A percentile compares a stretch with the other conserved stretches of the same genome.
phyloP scores from a whole-genome alignment of 92 coral and sea anemone species.

The Diadumene lineata region DNA sequence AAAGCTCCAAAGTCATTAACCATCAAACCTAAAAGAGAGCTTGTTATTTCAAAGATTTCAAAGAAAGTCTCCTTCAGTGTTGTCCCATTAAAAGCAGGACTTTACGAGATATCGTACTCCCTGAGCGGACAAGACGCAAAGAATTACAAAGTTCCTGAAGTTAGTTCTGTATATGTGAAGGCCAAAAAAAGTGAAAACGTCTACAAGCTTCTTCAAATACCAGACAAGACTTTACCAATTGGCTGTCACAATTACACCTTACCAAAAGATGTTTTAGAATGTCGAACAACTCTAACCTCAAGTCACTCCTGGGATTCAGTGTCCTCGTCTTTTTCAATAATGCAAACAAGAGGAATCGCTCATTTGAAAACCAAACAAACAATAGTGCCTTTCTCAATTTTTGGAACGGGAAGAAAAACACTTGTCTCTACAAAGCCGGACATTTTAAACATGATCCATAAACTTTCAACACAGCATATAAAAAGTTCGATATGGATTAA shows the following conservation, averaged over 20 bases:
- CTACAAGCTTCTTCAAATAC: constrained; percentile 29
- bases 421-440: constrained; percentile 2
- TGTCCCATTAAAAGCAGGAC: constrained; percentile 35
- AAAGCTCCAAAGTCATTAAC: constrained; percentile 30
- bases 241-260: constrained; percentile 42
- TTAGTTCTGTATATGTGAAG: constrained; percentile 32
- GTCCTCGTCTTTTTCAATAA: background rate
- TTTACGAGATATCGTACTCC: constrained; percentile 40
- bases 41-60: constrained; percentile 32
- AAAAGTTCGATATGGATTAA: constrained; percentile 6
- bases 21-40: constrained; percentile 24
- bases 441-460: constrained; percentile 11
- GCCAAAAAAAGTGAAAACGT: constrained; percentile 26
- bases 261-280: background rate
- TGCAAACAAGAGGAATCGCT: constrained; percentile 31
- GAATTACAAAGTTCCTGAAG: constrained; percentile 31
- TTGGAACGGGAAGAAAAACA: constrained; percentile 23
- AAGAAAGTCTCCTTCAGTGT: constrained; percentile 34
- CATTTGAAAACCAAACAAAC: constrained; percentile 32
- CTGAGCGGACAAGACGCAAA: constrained; percentile 33
- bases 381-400: constrained; percentile 39
- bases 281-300: constrained; percentile 13
- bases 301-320: constrained; percentile 24
- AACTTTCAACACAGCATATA: background rate
- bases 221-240: constrained; percentile 33